Evolutionary conservation across 2,797 vertebrate genomes (phyloP).

Genomic region (Fistularia tabacaria): DNA sequence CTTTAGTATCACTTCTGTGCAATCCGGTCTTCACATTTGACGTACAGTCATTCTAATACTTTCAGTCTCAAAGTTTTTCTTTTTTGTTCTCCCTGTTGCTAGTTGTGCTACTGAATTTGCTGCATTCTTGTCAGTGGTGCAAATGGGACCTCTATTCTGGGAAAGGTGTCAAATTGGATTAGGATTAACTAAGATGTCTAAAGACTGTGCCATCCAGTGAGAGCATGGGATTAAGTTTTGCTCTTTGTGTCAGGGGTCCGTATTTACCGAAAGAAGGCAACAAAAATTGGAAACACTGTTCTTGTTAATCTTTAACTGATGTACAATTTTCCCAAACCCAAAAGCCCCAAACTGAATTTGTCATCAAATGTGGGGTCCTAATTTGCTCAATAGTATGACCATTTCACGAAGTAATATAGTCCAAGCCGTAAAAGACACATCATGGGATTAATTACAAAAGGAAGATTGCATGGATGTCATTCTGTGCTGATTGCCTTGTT

Average conservation of each 20-base stretch:
- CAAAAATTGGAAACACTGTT: slow-evolving; percentile 6
- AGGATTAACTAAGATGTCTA: slow-evolving; percentile 64
- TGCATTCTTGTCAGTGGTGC: slow-evolving; percentile 15
- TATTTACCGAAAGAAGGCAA: slow-evolving; percentile 11
- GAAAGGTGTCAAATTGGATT: slow-evolving; percentile 60
- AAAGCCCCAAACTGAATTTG: neutral
- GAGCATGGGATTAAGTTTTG: slow-evolving; percentile 45
- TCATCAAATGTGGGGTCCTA: neutral
- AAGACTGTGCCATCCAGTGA: slow-evolving; percentile 40
- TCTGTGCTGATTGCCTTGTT: no score
- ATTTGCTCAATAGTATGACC: no score
- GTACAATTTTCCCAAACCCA: no score
- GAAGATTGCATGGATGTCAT: no score
- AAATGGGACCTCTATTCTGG: slow-evolving; percentile 52
- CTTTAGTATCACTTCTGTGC: neutral
- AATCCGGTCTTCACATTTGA: no score
- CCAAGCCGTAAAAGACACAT: no score
- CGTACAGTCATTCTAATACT: neutral
- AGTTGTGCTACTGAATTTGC: slow-evolving; percentile 8
- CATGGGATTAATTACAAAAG: no score
- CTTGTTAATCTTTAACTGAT: neutral
- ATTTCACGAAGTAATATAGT: no score
- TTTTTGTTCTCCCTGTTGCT: slow-evolving; percentile 19
- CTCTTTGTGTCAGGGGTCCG: slow-evolving; percentile 39
- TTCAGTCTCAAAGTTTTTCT: slow-evolving; percentile 8